These are phyloP conservation scores for Tholera decimalis DNA, from an alignment of 2,888 invertebrate species.

Conservation along the genomic window DNA sequence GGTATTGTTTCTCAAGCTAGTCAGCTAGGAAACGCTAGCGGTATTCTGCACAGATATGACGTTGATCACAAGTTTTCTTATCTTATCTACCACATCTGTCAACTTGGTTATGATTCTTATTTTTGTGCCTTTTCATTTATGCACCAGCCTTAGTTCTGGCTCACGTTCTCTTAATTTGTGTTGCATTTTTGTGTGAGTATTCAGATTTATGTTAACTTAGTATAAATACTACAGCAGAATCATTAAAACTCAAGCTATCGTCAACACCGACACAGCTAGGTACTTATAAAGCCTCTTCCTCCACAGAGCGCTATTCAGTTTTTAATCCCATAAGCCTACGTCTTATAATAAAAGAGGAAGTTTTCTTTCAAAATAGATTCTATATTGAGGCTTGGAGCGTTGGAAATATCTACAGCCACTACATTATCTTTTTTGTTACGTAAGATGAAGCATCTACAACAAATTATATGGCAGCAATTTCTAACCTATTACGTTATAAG, in stretches of 20 bases:
- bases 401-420: constrained; percentile 20
- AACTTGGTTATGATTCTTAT: too few species aligned
- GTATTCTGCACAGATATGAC: too few species aligned
- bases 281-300: constrained; percentile 23
- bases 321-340: constrained; percentile 46
- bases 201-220: too few species aligned
- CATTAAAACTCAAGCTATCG: neutral
- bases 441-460: constrained; percentile 31
- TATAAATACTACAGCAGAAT: constrained; percentile 7
- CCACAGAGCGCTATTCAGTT: constrained; percentile 20
- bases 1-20: too few species aligned
- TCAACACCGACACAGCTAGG: constrained; percentile 1
- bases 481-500: constrained; percentile 28
- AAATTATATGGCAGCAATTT: constrained; percentile 14
- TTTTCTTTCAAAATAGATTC: constrained; percentile 41
- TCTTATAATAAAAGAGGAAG: constrained; percentile 34
- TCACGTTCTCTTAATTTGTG: too few species aligned
- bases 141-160: too few species aligned
- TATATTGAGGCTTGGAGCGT: constrained; percentile 23
- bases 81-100: too few species aligned
- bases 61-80: too few species aligned
- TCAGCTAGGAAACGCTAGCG: too few species aligned
- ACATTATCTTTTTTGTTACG: constrained; percentile 36
- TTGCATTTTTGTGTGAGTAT: too few species aligned
- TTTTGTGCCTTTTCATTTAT: too few species aligned